phyloP scores from a whole-genome alignment of 2,888 invertebrate species.

The Archips crataeganus region DNA sequence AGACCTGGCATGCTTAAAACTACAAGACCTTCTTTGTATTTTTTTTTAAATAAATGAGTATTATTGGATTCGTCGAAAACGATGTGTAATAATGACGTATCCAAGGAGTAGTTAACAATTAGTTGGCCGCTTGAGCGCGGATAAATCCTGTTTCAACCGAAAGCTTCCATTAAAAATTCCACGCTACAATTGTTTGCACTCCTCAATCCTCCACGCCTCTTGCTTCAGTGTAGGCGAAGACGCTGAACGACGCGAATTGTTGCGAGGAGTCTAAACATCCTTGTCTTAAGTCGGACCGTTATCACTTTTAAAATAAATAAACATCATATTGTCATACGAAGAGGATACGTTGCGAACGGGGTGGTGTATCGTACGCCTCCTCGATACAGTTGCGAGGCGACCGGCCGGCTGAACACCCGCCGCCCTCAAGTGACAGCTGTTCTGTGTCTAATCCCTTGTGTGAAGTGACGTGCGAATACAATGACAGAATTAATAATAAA shows the following conservation, averaged over 20 bases:
- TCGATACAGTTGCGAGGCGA: conserved; percentile 70
- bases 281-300: conserved; percentile 3
- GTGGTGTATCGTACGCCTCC: conserved; percentile 54
- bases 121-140: conserved; percentile 62
- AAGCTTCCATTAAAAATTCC: conserved; percentile 69
- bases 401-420: conserved; percentile 74
- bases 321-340: conserved; percentile 30
- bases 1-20: too few relatives aligned
- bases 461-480: conserved; percentile 59
- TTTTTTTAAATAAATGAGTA: not conserved
- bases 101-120: conserved; percentile 40
- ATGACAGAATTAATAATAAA: conserved; percentile 75
- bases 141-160: conserved; percentile 82
- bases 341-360: conserved; percentile 34
- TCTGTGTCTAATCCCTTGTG: conserved; percentile 27
- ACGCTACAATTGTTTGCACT: conserved; percentile 67
- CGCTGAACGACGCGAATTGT: conserved; percentile 48
- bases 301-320: conserved; percentile 20
- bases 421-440: conserved; percentile 51
- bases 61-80: conserved; percentile 19
- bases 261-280: conserved; percentile 2
- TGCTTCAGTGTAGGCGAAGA: conserved; percentile 65
- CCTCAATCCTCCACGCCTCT: conserved; percentile 70
- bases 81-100: conserved; percentile 17
- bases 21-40: too few relatives aligned